Conservation (phyloP, 2,113 vertebrate species). For the Rhipidura dahli region DNA sequence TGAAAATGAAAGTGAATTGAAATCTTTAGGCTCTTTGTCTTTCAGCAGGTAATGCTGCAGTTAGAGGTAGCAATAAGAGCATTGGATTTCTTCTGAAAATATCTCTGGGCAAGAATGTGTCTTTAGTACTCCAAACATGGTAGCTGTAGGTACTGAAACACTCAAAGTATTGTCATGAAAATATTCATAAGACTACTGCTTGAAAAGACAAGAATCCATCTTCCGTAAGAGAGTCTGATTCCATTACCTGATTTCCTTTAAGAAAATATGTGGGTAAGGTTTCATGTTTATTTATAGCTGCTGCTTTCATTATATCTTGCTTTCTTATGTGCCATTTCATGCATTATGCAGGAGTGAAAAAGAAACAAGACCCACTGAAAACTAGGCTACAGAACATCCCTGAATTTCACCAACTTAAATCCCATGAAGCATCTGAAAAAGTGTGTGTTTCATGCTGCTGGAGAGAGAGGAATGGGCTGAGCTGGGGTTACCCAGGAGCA, state of each 20-base stretch:
- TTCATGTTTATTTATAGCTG: conserved; percentile 55
- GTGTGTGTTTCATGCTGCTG: background rate
- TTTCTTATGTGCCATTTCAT: conserved; percentile 19
- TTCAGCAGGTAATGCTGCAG: background rate
- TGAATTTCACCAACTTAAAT: background rate
- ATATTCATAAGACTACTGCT: background rate
- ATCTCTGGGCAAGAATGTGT: background rate
- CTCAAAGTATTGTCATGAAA: conserved; percentile 19
- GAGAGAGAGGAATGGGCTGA: background rate
- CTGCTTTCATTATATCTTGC: conserved; percentile 9
- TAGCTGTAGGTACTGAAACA: background rate
- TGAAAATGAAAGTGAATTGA: background rate
- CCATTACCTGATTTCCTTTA: conserved; percentile 44
- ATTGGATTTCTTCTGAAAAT: background rate
- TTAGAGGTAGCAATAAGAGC: background rate
- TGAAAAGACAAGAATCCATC: conserved; percentile 24
- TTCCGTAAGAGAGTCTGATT: background rate
- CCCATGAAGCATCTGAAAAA: background rate
- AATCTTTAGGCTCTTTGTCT: background rate
- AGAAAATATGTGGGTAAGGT: conserved; percentile 28
- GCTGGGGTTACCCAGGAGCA: no score
- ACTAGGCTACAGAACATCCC: background rate
- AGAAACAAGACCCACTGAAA: background rate
- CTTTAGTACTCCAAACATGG: background rate
- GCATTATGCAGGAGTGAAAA: background rate